phyloP scores from a whole-genome alignment of 64 coral and sea anemone genomes.

The Platygyra sinensis region DNA sequence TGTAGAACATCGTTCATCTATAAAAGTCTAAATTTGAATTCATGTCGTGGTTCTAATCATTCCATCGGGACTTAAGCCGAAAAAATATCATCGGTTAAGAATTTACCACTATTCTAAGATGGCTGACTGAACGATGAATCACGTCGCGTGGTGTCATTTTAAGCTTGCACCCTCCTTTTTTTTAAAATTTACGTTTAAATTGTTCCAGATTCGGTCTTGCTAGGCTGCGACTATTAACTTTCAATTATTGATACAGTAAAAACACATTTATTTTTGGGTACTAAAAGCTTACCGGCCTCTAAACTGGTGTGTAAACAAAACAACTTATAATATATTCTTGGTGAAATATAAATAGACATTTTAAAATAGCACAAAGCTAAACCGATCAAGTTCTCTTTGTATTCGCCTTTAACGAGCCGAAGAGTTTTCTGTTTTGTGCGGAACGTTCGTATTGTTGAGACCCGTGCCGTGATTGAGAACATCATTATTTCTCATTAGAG shows the following conservation, averaged over 20 bases:
- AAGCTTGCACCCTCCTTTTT: too few species aligned
- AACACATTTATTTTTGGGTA: not conserved
- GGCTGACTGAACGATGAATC: too few species aligned
- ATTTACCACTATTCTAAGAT: too few species aligned
- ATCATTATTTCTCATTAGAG: not conserved
- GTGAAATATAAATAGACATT: not conserved
- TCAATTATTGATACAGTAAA: not conserved
- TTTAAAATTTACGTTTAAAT: too few species aligned
- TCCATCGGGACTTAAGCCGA: too few species aligned
- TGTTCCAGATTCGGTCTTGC: not conserved
- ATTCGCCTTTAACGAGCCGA: not conserved
- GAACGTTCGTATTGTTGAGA: not conserved
- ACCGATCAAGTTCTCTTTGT: too few species aligned
- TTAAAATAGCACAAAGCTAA: too few species aligned
- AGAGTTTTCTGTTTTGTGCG: not conserved
- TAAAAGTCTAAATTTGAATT: too few species aligned
- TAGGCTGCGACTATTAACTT: not conserved
- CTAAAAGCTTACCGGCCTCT: conserved; percentile 3
- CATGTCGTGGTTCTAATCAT: too few species aligned
- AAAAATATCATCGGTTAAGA: too few species aligned
- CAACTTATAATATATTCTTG: not conserved
- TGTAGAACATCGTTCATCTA: too few species aligned
- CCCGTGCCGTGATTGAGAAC: not conserved
- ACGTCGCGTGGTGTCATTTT: too few species aligned
- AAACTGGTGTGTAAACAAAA: conserved; percentile 25